Conservation (phyloP, 2,113 vertebrate species). For the Oostethus manadensis region DNA sequence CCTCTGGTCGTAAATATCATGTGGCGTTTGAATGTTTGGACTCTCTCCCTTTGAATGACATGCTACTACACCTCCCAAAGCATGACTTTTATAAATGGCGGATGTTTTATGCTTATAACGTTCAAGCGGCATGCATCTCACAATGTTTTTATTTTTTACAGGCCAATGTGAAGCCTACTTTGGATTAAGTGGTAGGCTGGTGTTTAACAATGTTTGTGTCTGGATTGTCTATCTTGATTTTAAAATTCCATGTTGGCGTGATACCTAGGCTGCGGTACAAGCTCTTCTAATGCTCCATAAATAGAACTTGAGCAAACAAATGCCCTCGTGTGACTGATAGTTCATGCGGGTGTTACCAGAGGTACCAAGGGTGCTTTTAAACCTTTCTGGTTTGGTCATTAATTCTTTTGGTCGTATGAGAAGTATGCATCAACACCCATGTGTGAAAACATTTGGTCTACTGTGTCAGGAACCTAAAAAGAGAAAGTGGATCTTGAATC, state of each 20-base stretch:
- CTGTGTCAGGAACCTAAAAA: slow-evolving; percentile 1
- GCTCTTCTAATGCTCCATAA: slow-evolving; percentile 38
- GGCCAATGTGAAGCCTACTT: no score
- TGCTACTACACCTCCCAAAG: no score
- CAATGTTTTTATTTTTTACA: no score
- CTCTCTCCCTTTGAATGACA: no score
- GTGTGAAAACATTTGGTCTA: neutral
- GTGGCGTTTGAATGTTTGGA: no score
- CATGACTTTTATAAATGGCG: no score
- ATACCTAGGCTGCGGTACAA: slow-evolving; percentile 17
- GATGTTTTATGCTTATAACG: no score
- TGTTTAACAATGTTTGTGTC: no score
- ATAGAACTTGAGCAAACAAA: slow-evolving; percentile 42
- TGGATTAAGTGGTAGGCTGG: no score
- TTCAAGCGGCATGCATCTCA: no score
- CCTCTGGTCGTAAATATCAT: no score
- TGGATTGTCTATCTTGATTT: no score
- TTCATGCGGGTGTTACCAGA: slow-evolving; percentile 40
- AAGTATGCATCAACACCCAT: neutral
- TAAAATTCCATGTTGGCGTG: slow-evolving; percentile 11
- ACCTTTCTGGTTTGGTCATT: slow-evolving; percentile 28
- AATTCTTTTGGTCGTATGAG: neutral
- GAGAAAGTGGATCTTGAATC: neutral
- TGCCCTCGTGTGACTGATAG: slow-evolving; percentile 30
- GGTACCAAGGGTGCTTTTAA: slow-evolving; percentile 6